Evolutionary conservation across 2,888 invertebrate genomes (phyloP).

Genomic region (Oscheius sp.): DNA sequence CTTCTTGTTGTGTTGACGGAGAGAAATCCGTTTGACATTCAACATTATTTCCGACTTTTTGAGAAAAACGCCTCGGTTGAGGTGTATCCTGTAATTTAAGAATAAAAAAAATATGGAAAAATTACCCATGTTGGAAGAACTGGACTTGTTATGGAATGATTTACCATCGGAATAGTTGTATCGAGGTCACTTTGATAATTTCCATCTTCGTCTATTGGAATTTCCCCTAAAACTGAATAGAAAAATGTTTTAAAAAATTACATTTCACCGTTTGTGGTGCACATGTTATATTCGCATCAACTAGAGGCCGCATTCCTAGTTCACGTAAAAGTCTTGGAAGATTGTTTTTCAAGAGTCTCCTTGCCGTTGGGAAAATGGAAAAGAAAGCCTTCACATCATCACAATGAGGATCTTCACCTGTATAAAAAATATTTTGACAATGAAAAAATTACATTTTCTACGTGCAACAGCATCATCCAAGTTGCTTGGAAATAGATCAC

Average conservation of each 20-base stretch:
- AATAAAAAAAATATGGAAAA: too few species aligned
- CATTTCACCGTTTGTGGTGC: not conserved
- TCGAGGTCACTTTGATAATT: not conserved
- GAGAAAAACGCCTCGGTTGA: too few species aligned
- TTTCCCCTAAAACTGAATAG: not conserved
- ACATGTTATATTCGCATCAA: too few species aligned
- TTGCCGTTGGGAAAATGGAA: not conserved
- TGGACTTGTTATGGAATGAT: not conserved
- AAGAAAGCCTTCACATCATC: constrained; percentile 1
- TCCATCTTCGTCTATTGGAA: not conserved
- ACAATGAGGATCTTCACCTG: not conserved
- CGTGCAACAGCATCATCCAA: not conserved
- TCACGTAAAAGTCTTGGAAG: not conserved
- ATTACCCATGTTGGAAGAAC: too few species aligned
- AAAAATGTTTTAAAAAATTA: not conserved
- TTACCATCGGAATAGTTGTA: not conserved
- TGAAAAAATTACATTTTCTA: not conserved
- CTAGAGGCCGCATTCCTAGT: not conserved
- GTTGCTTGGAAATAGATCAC: not conserved
- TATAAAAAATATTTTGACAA: not conserved
- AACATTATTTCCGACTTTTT: too few species aligned
- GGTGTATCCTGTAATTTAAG: too few species aligned
- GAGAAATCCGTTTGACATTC: too few species aligned
- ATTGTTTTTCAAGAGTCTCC: not conserved
- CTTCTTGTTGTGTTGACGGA: too few species aligned